phyloP scores from a whole-genome alignment of 2,113 vertebrate species.

The Ornithorhynchus anatinus region DNA sequence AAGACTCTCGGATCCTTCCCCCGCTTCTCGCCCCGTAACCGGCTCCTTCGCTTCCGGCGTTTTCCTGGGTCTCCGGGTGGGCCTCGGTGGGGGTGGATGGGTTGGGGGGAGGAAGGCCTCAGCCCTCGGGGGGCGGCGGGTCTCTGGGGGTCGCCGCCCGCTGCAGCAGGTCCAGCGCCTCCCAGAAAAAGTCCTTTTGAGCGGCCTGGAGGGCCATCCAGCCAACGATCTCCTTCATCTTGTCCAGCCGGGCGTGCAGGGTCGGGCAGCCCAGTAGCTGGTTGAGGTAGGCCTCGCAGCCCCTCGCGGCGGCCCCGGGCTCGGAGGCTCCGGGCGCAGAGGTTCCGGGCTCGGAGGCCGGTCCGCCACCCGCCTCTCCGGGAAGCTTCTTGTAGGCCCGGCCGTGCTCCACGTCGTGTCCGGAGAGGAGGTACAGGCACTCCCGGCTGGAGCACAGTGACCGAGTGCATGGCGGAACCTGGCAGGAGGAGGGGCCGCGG shows the following conservation, averaged over 20 bases:
- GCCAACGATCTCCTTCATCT: constrained; percentile 64
- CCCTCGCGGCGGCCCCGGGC: constrained; percentile 5
- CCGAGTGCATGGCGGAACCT: constrained; percentile 61
- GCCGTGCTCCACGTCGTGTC: constrained; percentile 60
- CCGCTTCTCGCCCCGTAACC: no score
- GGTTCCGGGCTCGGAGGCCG: neutral
- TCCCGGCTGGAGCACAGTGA: constrained; percentile 68
- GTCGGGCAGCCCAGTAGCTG: constrained; percentile 63
- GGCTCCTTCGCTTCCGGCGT: no score
- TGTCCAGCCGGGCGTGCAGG: constrained; percentile 54
- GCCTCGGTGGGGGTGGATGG: neutral
- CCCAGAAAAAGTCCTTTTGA: constrained; percentile 67
- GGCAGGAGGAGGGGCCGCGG: neutral
- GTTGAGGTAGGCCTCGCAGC: constrained; percentile 58
- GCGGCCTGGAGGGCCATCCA: constrained; percentile 61
- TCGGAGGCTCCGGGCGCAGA: constrained; percentile 22
- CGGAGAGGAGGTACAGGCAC: constrained; percentile 68
- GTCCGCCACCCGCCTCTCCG: constrained; percentile 12
- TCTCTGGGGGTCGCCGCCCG: constrained; percentile 1
- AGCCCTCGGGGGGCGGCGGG: constrained; percentile 30
- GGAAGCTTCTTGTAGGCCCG: constrained; percentile 41
- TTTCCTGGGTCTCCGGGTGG: neutral
- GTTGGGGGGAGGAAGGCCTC: neutral
- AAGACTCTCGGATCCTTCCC: no score
- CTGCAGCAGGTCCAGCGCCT: constrained; percentile 66